Conservation (phyloP, 2,797 vertebrate genomes). For the Darevskia nairensis region DNA sequence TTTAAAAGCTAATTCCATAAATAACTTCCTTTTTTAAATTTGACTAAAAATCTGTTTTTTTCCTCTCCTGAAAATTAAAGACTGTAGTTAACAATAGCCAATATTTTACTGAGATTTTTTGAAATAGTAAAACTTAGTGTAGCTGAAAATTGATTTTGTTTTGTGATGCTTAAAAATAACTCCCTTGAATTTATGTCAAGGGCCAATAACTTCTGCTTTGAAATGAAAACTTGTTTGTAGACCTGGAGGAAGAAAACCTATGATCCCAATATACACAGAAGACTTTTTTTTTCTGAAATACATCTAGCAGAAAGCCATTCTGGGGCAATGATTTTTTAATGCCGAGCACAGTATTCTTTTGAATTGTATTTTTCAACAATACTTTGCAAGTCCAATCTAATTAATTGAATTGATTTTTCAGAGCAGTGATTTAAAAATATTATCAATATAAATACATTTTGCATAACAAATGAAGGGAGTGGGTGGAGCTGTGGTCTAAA, state of each 20-base stretch:
- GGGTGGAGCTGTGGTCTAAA: too few relatives aligned
- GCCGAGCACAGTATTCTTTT: constrained; percentile 39
- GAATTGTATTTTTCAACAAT: constrained; percentile 45
- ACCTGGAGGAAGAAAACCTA: not conserved
- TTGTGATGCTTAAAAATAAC: not conserved
- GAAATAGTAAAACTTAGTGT: constrained; percentile 1
- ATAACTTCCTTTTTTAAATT: not conserved
- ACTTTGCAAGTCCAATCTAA: constrained; percentile 12
- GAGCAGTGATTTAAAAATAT: constrained; percentile 45
- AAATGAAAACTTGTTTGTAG: constrained; percentile 26
- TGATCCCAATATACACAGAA: not conserved
- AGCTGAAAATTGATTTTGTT: constrained; percentile 25
- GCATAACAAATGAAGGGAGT: too few relatives aligned
- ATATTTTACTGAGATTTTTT: constrained; percentile 14
- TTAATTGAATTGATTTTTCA: constrained; percentile 55
- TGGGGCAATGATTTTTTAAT: constrained; percentile 32
- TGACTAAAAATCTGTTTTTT: not conserved
- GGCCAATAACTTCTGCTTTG: constrained; percentile 9
- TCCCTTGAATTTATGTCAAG: constrained; percentile 37
- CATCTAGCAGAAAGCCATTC: constrained; percentile 49
- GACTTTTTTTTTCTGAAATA: constrained; percentile 29
- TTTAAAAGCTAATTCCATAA: not conserved
- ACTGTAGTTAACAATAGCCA: not conserved
- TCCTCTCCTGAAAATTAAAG: not conserved
- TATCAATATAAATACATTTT: not conserved